Evolutionary conservation across 2,888 invertebrate genomes (phyloP).

Genomic region (Suillia variegata): DNA sequence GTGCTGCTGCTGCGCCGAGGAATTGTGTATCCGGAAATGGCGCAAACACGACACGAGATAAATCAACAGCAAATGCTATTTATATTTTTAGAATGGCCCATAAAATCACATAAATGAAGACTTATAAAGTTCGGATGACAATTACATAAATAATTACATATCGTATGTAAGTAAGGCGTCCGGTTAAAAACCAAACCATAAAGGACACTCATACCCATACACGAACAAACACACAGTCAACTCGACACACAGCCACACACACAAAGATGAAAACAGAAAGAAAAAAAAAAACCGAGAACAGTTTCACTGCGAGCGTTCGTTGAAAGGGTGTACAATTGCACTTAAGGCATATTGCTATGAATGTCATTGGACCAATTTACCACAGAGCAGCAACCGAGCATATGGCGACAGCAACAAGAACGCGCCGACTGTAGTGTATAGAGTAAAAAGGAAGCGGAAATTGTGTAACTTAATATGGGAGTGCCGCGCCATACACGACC

Average conservation of each 20-base stretch:
- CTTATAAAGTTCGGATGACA: conserved; percentile 50
- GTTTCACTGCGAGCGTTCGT: neutral
- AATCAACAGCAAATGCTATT: conserved; percentile 47
- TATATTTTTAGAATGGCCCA: conserved; percentile 47
- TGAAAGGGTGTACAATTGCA: conserved; percentile 45
- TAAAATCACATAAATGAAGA: conserved; percentile 49
- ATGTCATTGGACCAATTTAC: conserved; percentile 21
- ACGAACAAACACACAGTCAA: too few species aligned
- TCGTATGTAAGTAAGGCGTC: neutral
- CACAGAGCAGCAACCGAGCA: conserved; percentile 24
- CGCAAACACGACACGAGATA: too few species aligned
- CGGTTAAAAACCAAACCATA: neutral
- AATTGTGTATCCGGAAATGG: too few species aligned
- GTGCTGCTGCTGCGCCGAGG: too few species aligned
- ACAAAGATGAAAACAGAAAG: neutral
- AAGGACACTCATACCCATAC: neutral
- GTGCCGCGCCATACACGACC: neutral
- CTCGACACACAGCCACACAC: neutral
- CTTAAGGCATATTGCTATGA: conserved; percentile 37
- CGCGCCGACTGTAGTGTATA: too few species aligned
- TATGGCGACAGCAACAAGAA: neutral
- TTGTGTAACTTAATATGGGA: conserved; percentile 5
- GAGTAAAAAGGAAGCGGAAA: conserved; percentile 5
- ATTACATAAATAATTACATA: conserved; percentile 50
- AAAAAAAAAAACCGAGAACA: neutral